Evolutionary conservation across 2,113 vertebrate genomes (phyloP), one percentile per base, ranked within the genome.

Genomic region (Potamarius usumacintae): DNA sequence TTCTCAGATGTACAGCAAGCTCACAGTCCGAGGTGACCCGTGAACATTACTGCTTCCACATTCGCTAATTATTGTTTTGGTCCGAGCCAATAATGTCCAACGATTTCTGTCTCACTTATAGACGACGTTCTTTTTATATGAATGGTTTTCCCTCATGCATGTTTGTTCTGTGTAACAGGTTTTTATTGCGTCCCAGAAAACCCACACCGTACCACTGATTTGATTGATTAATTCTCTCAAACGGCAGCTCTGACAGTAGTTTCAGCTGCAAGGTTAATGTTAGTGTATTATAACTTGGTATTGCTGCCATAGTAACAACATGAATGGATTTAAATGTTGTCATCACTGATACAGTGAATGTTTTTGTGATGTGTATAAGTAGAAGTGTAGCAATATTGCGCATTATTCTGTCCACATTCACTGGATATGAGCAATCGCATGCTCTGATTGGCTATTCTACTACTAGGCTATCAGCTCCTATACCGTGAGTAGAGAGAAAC

Each of bases 1-100:
- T 93, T 98, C 97, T 1, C 98, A 98, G 74, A 95, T 99, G 17
- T 99, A 99, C 91, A 97, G 96, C 96, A 99, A 99, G 90, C 96
- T 99, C 88, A 99, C 98, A 87, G 91, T 98, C 88, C 94, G 97
- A 97, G 98, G 98, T 99, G 81, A 94, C 96, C 80, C 87, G 90
- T 55, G 34, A 82, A 48, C 52, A 65, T 57, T 25, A 58, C 81
- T 12, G 17, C n/a, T 82, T 76, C 18, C 20, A 25, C n/a, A 8
- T 34, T 30, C 7, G 25, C 57, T 30, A 25, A 30, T 58, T 82
- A 22, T 48, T 62, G 30, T 42, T 62, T 62, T 82, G 27, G 18
- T 82, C 55, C 6, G 27, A 27, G 2, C 50, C 76, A 53, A 1
- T 14, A 12, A 22, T 25, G 10, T 12, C 27, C 53, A 53, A 58